Base-by-base conservation (phyloP, 2,113 vertebrate genomes). In the Lagopus muta region DNA sequence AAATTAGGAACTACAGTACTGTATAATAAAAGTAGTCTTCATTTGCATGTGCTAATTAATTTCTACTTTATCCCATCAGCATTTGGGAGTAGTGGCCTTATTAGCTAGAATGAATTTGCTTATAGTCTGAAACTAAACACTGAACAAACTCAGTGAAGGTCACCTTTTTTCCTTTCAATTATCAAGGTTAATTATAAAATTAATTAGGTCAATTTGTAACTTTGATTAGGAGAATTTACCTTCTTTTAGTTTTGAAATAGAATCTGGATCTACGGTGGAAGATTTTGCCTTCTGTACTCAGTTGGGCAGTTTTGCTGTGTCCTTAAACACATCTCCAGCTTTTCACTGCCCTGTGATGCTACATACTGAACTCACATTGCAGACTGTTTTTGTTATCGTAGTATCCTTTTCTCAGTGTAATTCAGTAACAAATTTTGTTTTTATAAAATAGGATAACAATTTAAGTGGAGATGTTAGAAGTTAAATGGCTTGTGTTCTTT, bases 131-230 rank as follows among this genome's bases (percentile, higher is more conserved):
- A 97, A 93, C 38, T 77, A 94, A 97, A 94, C 73, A 93, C 75
- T 95, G 91, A 95, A 85, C 55, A 97, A 91, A 96, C 83, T 92
- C 84, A 92, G 74, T 92, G 92, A 97, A 96, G 76, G 91, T 96
- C 88, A 96, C 70, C 76, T 25, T 88, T 88, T 96, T 94, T 89
- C 88, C 67, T 95, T 97, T 82, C 74, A 93, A 91, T 96, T 96
- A 95, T 93, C 93, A 97, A 96, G 87, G 88, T 97, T 97, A 97
- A 97, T 95, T 97, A 75, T 93, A 91, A 97, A 97, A 97, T 95
- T 94, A 97, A 96, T 97, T 97, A 96, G 83, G 71, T 92, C 38
- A 60, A 66, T 96, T 97, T 97, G 66, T 94, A 97, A 89, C 62
- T 93, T 93, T 96, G 81, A 96, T 96, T 93, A 88, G 76, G 81